Evolutionary conservation across 1,140 invertebrate genomes (phyloP).

Genomic region (Drosophila mauritiana): DNA sequence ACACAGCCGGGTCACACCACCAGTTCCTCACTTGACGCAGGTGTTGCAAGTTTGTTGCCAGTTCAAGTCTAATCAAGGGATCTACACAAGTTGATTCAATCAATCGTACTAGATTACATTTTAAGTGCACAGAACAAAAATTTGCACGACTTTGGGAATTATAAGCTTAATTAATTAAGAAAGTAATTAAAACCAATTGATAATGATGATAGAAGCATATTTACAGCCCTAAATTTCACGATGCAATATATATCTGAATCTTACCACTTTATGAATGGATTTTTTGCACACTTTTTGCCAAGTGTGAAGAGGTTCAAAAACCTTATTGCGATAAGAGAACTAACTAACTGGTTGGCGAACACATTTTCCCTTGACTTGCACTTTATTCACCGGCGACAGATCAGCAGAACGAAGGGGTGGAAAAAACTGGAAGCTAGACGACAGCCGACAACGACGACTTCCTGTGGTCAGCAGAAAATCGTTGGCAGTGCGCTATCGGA

Average conservation of each 20-base stretch:
- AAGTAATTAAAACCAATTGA: background rate
- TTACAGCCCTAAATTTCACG: background rate
- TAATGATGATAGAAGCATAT: background rate
- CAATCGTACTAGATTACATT: conserved; percentile 17
- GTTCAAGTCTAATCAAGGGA: conserved; percentile 24
- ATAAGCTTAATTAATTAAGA: no score
- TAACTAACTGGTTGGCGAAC: conserved; percentile 6
- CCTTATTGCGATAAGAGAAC: conserved; percentile 29
- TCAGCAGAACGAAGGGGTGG: conserved; percentile 18
- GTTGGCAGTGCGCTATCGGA: background rate
- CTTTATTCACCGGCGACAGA: conserved; percentile 1
- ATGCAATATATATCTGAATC: background rate
- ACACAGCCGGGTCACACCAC: conserved; percentile 15
- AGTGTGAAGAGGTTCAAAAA: conserved; percentile 29
- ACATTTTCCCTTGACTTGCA: conserved; percentile 25
- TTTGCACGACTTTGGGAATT: background rate
- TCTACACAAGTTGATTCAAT: conserved; percentile 5
- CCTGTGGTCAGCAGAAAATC: conserved; percentile 38
- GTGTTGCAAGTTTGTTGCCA: conserved; percentile 40
- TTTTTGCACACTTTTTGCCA: background rate
- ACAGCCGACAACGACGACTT: background rate
- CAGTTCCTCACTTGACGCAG: conserved; percentile 18
- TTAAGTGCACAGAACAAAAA: conserved; percentile 11
- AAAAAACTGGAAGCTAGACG: conserved; percentile 5
- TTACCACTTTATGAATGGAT: background rate